Evolutionary conservation across 2,113 vertebrate genomes (phyloP).

Genomic region (Periophthalmus modestus): DNA sequence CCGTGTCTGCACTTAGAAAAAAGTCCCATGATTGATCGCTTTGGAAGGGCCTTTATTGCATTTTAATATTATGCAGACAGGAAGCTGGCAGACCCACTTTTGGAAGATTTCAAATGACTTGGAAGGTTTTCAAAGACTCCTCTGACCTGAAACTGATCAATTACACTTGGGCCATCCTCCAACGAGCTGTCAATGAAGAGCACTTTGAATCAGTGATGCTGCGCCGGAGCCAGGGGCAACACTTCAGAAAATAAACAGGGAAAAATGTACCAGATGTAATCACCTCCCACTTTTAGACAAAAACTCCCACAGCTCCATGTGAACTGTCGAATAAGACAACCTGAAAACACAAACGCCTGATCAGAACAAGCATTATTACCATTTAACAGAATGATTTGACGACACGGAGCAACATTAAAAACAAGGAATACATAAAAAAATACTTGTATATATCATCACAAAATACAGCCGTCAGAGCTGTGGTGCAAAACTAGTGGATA

Average conservation of each 20-base stretch:
- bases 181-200: constrained; percentile 25
- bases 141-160: constrained; percentile 28
- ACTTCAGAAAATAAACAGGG: background rate
- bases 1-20: background rate
- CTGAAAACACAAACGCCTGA: constrained; percentile 19
- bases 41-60: constrained; percentile 1
- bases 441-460: no score
- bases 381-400: no score
- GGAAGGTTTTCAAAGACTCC: constrained; percentile 27
- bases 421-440: no score
- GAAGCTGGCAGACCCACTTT: constrained; percentile 12
- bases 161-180: constrained; percentile 18
- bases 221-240: background rate
- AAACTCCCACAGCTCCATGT: constrained; percentile 11
- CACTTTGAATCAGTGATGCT: background rate
- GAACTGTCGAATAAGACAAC: constrained; percentile 15
- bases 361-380: no score
- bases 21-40: background rate
- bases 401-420: no score
- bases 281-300: constrained; percentile 4
- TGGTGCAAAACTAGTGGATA: no score
- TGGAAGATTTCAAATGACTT: constrained; percentile 13
- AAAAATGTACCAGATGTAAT: constrained; percentile 6
- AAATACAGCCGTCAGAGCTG: no score
- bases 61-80: constrained; percentile 23